phyloP scores from a whole-genome alignment of 37 sponge, comb jelly and placozoan species.

The Aplysina aerophoba region DNA sequence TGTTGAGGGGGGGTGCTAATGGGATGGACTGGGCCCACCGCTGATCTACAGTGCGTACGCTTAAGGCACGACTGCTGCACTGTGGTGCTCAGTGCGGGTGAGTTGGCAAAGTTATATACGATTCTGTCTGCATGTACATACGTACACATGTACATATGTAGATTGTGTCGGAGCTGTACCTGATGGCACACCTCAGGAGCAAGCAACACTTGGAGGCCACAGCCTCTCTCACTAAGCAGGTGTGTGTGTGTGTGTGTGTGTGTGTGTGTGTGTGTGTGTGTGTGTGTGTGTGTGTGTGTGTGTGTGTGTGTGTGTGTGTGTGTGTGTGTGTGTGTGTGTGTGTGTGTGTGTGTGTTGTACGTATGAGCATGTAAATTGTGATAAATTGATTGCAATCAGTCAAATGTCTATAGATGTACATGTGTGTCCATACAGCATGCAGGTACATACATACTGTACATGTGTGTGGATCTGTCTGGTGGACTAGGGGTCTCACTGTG shows the following conservation, averaged over 20 bases:
- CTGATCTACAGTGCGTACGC: too few species aligned
- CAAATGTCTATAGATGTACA: too few species aligned
- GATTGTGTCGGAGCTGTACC: slow-evolving; percentile 84
- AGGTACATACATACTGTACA: too few species aligned
- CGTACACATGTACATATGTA: neutral
- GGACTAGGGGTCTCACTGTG: too few species aligned
- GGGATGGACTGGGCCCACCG: too few species aligned
- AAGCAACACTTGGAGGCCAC: slow-evolving; percentile 67
- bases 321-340: neutral
- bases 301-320: neutral
- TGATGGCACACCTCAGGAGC: slow-evolving; percentile 73
- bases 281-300: neutral
- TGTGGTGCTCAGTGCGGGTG: neutral
- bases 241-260: slow-evolving; percentile 1
- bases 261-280: neutral
- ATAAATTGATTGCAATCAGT: neutral
- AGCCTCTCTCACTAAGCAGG: slow-evolving; percentile 45
- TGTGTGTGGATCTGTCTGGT: too few species aligned
- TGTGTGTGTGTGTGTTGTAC: neutral
- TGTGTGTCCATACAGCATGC: too few species aligned
- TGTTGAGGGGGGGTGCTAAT: neutral
- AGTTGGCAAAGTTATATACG: neutral
- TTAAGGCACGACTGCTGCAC: too few species aligned
- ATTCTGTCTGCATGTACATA: neutral
- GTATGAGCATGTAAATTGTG: neutral